phyloP scores from a whole-genome alignment of 2,888 invertebrate species.

The Ophraella communa region DNA sequence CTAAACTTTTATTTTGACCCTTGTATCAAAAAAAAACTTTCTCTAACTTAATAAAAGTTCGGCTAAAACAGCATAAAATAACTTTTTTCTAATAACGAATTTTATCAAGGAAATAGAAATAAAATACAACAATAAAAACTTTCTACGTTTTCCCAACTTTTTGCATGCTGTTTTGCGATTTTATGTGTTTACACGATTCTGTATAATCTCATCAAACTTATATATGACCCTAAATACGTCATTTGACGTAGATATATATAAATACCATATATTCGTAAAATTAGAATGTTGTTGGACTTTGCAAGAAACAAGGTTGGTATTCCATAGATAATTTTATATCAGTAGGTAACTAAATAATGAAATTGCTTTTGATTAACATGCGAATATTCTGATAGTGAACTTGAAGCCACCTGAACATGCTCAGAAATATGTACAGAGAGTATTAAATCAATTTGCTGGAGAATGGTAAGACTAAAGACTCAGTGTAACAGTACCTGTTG shows the following conservation, averaged over 20 bases:
- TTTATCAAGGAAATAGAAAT: slow-evolving; percentile 17
- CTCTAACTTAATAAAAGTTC: slow-evolving; percentile 3
- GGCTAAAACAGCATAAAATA: slow-evolving; percentile 7
- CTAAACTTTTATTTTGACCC: not conserved
- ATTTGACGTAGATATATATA: not conserved
- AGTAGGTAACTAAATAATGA: too few species aligned
- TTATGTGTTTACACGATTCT: slow-evolving; percentile 20
- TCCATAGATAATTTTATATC: not conserved
- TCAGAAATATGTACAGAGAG: too few species aligned
- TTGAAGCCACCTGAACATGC: too few species aligned
- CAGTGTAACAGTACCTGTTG: too few species aligned
- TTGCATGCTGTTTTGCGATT: slow-evolving; percentile 16
- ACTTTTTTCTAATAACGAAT: slow-evolving; percentile 13
- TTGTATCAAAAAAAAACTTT: slow-evolving; percentile 5
- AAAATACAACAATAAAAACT: slow-evolving; percentile 23
- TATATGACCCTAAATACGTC: not conserved
- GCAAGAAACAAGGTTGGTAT: not conserved
- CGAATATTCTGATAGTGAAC: too few species aligned
- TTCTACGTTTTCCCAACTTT: slow-evolving; percentile 11
- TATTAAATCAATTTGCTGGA: too few species aligned
- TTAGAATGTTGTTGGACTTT: not conserved
- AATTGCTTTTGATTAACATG: too few species aligned
- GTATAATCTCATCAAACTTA: not conserved
- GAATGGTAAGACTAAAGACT: too few species aligned
- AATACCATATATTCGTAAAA: not conserved